Conservation (phyloP, 2,888 invertebrate genomes). For the Agrochola litura region DNA sequence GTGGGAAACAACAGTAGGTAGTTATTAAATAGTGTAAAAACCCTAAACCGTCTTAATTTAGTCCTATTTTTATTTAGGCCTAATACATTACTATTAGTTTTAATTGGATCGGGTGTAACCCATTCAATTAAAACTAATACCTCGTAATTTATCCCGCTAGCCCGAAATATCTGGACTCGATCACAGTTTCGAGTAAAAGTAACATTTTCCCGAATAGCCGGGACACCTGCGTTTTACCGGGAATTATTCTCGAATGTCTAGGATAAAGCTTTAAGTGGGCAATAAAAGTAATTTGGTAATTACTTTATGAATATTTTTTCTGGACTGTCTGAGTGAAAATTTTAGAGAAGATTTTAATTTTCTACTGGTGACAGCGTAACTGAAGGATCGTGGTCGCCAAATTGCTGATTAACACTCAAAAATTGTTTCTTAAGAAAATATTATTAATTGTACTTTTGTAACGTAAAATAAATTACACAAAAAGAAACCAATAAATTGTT, state of each 20-base stretch:
- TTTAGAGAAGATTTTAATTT: neutral
- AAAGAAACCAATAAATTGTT: neutral
- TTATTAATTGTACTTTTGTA: neutral
- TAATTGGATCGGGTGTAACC: too few species aligned
- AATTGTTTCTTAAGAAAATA: neutral
- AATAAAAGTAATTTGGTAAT: constrained; percentile 57
- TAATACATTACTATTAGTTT: too few species aligned
- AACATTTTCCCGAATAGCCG: constrained; percentile 28
- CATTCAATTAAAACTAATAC: neutral
- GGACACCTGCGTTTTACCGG: constrained; percentile 52
- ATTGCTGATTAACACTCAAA: neutral
- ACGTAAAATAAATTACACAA: neutral
- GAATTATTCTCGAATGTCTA: constrained; percentile 40
- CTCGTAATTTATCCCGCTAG: neutral
- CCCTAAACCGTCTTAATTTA: too few species aligned
- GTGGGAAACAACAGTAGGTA: too few species aligned
- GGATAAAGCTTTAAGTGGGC: constrained; percentile 55
- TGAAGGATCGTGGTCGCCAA: neutral
- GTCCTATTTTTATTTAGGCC: too few species aligned
- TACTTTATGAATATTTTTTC: constrained; percentile 45
- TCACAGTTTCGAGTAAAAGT: neutral
- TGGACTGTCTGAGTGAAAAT: neutral
- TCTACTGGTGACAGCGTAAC: neutral
- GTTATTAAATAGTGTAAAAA: too few species aligned
- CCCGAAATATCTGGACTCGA: constrained; percentile 28